phyloP scores from a whole-genome alignment of 2,888 invertebrate genomes.

The Dendrolimus houi region DNA sequence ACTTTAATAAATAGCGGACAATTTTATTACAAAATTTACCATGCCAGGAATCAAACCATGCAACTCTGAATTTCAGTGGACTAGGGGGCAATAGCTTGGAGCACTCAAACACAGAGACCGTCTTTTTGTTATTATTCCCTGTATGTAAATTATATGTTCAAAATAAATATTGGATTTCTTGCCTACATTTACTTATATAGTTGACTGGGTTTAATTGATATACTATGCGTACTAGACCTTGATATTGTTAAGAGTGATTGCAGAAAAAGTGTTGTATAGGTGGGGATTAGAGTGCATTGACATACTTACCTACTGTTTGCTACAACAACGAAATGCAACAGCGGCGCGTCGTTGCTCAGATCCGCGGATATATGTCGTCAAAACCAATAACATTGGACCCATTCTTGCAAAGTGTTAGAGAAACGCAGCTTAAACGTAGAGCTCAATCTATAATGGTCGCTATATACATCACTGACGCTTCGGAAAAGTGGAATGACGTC shows the following conservation, averaged over 20 bases:
- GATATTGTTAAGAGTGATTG: conserved; percentile 66
- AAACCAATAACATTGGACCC: conserved; percentile 43
- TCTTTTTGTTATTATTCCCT: too few relatives aligned
- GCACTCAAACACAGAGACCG: too few relatives aligned
- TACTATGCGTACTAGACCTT: conserved; percentile 8
- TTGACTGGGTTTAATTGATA: background rate
- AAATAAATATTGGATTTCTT: too few relatives aligned
- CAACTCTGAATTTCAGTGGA: too few relatives aligned
- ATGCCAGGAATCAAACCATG: too few relatives aligned
- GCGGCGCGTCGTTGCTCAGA: conserved; percentile 43
- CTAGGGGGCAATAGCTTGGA: too few relatives aligned
- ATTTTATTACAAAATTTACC: too few relatives aligned
- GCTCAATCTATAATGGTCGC: conserved; percentile 39
- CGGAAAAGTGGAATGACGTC: conserved; percentile 75
- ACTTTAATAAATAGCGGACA: too few relatives aligned
- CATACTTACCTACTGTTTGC: conserved; percentile 71
- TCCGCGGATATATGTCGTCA: conserved; percentile 42
- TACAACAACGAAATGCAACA: conserved; percentile 67
- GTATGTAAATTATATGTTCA: too few relatives aligned
- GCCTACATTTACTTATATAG: too few relatives aligned
- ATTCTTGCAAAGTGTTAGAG: conserved; percentile 23
- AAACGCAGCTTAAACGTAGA: conserved; percentile 22
- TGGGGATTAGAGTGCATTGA: conserved; percentile 69
- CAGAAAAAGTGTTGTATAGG: conserved; percentile 41
- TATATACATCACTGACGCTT: conserved; percentile 58